Evolutionary conservation across 2,113 vertebrate genomes (phyloP).

Genomic region (Pitta sordida): DNA sequence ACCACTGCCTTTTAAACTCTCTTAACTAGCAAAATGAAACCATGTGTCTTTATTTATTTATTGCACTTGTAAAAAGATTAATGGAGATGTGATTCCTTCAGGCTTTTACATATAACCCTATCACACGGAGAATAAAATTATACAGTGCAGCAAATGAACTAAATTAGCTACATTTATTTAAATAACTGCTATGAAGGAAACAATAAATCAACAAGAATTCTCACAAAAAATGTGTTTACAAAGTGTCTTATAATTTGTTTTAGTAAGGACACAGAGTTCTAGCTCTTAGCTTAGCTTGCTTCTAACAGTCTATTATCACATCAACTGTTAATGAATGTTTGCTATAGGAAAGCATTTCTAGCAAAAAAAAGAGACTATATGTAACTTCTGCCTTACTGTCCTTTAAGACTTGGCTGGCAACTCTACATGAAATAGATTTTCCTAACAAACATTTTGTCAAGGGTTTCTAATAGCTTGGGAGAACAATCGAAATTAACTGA

Average conservation of each 20-base stretch:
- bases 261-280: constrained; percentile 72
- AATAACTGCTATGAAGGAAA: constrained; percentile 76
- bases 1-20: constrained; percentile 61
- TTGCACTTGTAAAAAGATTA: constrained; percentile 78
- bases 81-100: constrained; percentile 75
- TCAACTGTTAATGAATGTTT: constrained; percentile 74
- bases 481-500: constrained; percentile 69
- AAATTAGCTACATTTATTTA: constrained; percentile 80
- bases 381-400: constrained; percentile 39
- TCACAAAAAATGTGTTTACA: constrained; percentile 77
- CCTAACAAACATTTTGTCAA: constrained; percentile 70
- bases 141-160: constrained; percentile 70
- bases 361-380: constrained; percentile 6
- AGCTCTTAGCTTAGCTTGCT: constrained; percentile 75
- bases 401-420: background rate
- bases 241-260: constrained; percentile 75
- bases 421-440: constrained; percentile 47
- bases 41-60: constrained; percentile 79
- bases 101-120: constrained; percentile 76
- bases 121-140: constrained; percentile 75
- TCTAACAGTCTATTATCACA: constrained; percentile 71
- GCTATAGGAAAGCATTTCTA: constrained; percentile 50
- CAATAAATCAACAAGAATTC: constrained; percentile 80
- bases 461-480: constrained; percentile 62
- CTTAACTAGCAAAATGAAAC: constrained; percentile 76